phyloP scores from a whole-genome alignment of 2,113 vertebrate species.

The Aphyosemion australe region DNA sequence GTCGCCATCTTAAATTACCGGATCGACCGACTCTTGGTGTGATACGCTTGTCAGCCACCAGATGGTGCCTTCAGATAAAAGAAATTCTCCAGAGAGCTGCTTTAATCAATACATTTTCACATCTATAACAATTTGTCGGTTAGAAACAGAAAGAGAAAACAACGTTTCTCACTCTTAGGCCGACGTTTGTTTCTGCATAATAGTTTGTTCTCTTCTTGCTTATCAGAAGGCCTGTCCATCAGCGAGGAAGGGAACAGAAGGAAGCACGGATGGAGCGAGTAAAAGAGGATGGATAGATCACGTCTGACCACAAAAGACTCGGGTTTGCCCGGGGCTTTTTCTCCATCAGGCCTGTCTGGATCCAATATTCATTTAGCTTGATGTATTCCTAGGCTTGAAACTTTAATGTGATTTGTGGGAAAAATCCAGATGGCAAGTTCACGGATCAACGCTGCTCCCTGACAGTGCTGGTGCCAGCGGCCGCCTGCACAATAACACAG shows the following conservation, averaged over 20 bases:
- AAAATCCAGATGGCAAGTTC: slow-evolving; percentile 84
- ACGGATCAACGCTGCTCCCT: slow-evolving; percentile 80
- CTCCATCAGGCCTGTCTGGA: slow-evolving; percentile 75
- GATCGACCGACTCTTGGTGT: too few species aligned
- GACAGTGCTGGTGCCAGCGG: slow-evolving; percentile 77
- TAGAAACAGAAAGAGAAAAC: too few species aligned
- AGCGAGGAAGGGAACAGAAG: slow-evolving; percentile 44
- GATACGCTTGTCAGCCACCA: too few species aligned
- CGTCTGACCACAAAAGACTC: slow-evolving; percentile 74
- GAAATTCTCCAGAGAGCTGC: too few species aligned
- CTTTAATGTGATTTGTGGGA: slow-evolving; percentile 85
- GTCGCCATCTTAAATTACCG: too few species aligned
- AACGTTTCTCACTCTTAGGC: too few species aligned
- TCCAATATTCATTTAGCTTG: slow-evolving; percentile 84
- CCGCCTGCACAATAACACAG: slow-evolving; percentile 78
- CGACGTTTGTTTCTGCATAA: neutral
- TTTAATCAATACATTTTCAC: too few species aligned
- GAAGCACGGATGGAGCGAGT: slow-evolving; percentile 37
- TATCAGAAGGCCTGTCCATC: slow-evolving; percentile 46
- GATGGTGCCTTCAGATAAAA: too few species aligned
- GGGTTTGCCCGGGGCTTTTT: slow-evolving; percentile 63
- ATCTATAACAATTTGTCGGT: too few species aligned
- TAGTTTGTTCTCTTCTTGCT: slow-evolving; percentile 17
- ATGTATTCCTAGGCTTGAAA: slow-evolving; percentile 83
- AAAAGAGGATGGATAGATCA: slow-evolving; percentile 67